phyloP scores from a whole-genome alignment of 2,888 invertebrate species.

The Mylabris sibirica region DNA sequence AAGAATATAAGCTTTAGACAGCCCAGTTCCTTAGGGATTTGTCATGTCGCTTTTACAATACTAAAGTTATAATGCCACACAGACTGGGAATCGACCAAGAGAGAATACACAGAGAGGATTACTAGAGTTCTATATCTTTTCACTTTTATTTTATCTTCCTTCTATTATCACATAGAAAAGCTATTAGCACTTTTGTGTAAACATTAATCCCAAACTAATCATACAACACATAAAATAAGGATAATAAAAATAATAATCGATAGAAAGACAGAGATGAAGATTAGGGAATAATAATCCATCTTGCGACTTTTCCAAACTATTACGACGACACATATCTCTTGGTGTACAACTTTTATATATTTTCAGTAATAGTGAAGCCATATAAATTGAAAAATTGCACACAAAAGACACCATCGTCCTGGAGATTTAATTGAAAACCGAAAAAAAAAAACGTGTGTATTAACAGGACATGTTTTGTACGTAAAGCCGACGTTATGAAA shows the following conservation, averaged over 20 bases:
- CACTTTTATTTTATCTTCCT: background rate
- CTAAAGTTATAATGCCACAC: slow-evolving; percentile 43
- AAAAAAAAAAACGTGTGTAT: background rate
- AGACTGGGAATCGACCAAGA: slow-evolving; percentile 30
- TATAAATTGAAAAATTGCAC: slow-evolving; percentile 1
- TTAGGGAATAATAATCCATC: background rate
- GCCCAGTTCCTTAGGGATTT: slow-evolving; percentile 55
- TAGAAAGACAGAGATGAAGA: background rate
- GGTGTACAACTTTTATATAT: background rate
- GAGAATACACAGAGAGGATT: slow-evolving; percentile 7
- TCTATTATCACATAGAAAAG: slow-evolving; percentile 12
- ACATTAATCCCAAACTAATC: slow-evolving; percentile 22
- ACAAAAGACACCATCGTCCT: background rate
- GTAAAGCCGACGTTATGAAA: background rate
- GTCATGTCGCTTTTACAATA: slow-evolving; percentile 59
- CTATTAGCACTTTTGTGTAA: slow-evolving; percentile 32
- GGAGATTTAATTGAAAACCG: background rate
- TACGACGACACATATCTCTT: background rate
- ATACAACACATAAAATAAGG: background rate
- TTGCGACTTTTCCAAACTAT: background rate
- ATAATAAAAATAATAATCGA: background rate
- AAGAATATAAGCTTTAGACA: slow-evolving; percentile 53
- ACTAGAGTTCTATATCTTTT: background rate
- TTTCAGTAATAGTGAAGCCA: background rate
- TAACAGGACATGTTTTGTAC: slow-evolving; percentile 3